A percentile compares a stretch with the other conserved stretches of the same genome.
phyloP scores from a whole-genome alignment of 2,888 invertebrate genomes.

The Himalopsyche anomala region DNA sequence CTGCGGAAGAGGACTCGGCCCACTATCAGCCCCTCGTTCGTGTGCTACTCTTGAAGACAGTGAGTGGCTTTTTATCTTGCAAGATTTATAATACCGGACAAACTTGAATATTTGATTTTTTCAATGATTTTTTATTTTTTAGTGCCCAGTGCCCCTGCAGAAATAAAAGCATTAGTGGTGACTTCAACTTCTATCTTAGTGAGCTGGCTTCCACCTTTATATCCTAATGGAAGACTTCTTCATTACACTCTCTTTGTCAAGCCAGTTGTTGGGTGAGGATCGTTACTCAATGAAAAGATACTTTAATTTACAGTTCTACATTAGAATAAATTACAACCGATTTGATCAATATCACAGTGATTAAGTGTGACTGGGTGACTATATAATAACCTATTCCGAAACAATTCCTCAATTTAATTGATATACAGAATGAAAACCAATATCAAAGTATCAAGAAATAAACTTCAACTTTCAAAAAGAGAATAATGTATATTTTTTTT shows the following conservation, averaged over 20 bases:
- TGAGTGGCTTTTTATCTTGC: conserved; percentile 69
- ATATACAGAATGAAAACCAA: no score
- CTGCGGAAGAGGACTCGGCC: conserved; percentile 86
- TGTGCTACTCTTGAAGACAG: conserved; percentile 89
- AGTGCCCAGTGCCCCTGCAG: conserved; percentile 87
- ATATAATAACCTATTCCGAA: neutral
- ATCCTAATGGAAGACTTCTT: conserved; percentile 84
- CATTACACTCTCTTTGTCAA: conserved; percentile 84
- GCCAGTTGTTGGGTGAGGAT: conserved; percentile 54
- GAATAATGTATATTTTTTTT: no score
- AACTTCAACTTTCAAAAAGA: no score
- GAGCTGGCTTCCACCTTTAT: conserved; percentile 86
- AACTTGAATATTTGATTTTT: neutral
- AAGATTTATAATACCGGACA: neutral
- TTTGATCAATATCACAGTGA: neutral
- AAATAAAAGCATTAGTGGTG: conserved; percentile 86
- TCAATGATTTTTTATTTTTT: conserved; percentile 50
- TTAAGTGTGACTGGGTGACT: neutral
- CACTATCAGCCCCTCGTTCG: conserved; percentile 82
- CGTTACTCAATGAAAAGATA: neutral
- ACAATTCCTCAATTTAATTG: no score
- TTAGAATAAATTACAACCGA: neutral
- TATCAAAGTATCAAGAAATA: no score
- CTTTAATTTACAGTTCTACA: neutral
- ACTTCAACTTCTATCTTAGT: conserved; percentile 87